Conservation (phyloP, 2,888 invertebrate species). For the Tachina grossa region DNA sequence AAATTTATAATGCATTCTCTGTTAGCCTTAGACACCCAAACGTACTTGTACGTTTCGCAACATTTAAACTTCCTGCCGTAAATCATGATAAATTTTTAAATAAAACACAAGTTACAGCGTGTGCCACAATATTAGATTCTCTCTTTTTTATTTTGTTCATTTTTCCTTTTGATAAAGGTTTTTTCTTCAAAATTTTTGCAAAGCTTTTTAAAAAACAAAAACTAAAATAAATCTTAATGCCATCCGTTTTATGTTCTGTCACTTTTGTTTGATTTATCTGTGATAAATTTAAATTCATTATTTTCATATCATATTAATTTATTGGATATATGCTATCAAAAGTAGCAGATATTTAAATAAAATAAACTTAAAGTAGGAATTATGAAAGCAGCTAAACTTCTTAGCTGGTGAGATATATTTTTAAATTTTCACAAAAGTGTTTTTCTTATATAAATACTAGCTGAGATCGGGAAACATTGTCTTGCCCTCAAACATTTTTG, state of each 20-base stretch:
- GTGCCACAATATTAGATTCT: conserved; percentile 45
- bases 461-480: too few species aligned
- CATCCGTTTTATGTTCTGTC: conserved; percentile 35
- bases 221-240: conserved; percentile 28
- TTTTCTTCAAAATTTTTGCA: conserved; percentile 29
- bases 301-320: conserved; percentile 29
- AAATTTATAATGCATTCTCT: conserved; percentile 6
- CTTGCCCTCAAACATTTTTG: too few species aligned
- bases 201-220: conserved; percentile 1
- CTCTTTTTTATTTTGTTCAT: background rate
- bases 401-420: too few species aligned
- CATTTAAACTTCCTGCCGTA: conserved; percentile 69
- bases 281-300: conserved; percentile 10
- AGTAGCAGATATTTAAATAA: background rate
- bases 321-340: background rate
- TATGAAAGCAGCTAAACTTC: too few species aligned
- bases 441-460: too few species aligned
- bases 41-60: conserved; percentile 31
- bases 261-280: conserved; percentile 42
- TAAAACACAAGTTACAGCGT: conserved; percentile 43
- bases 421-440: too few species aligned
- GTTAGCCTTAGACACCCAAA: background rate
- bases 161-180: conserved; percentile 23
- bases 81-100: conserved; percentile 65
- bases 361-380: background rate